Evolutionary conservation across 2,113 vertebrate species (phyloP), one percentile per base, ranked within the genome.

Genomic region (Eubucco bourcierii): DNA sequence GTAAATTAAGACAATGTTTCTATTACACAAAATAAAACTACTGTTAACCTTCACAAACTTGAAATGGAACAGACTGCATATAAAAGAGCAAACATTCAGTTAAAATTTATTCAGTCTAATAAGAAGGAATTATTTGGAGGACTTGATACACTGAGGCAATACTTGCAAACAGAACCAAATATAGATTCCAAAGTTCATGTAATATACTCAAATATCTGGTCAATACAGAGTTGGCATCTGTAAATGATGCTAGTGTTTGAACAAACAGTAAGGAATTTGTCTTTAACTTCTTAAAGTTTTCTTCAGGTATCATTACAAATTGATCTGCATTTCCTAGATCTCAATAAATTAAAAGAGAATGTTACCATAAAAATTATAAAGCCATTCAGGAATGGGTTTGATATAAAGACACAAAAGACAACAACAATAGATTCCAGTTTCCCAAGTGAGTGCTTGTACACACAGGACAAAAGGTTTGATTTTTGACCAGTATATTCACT

Each of bases 51-150:
- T 52, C 8, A 66, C 25, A 80, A 73, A 59, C 52, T 46, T 90
- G 63, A 82, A 76, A 92, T 52, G 33, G 31, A 96, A 77, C 78
- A 92, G 56, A 83, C 27, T 44, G 59, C 2, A 1, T 33, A 68
- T 28, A 80, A 87, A 96, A 87, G 24, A 84, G 71, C 29, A 87
- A 88, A 84, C 39, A 73, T 70, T 63, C 78, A 87, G 52, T 81
- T 94, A 80, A 24, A 34, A 78, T 67, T 87, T 80, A 86, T 75
- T 78, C 7, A 1, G 24, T 72, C 55, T 72, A 81, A 76, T 88
- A 88, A 81, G 90, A 86, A 34, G 19, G 66, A 92, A 89, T 90
- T 84, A 89, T 82, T 87, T 86, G 33, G 59, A 89, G 71, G 64
- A 84, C 21, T 71, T 75, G 53, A 34, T 41, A 89, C 21, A 33